phyloP scores from a whole-genome alignment of 2,888 invertebrate species.

The Rambutsinella grinnellia region DNA sequence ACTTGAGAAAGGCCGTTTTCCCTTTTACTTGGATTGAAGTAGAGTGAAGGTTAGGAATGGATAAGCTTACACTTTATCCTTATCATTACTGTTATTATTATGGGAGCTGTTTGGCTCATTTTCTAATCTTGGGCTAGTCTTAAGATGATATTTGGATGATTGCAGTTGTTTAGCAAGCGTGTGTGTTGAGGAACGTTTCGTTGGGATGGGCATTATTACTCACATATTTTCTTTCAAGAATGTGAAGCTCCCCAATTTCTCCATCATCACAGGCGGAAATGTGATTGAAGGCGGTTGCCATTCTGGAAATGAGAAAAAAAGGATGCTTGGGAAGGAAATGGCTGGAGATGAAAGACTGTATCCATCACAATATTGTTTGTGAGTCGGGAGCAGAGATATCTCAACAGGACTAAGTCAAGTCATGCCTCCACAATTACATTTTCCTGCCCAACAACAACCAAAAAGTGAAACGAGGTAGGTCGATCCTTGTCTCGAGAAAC shows the following conservation, averaged over 20 bases:
- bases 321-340: background rate
- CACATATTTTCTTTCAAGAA: too few relatives aligned
- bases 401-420: background rate
- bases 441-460: background rate
- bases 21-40: background rate
- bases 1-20: background rate
- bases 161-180: background rate
- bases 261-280: constrained; percentile 12
- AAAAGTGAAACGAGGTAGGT: too few relatives aligned
- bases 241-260: too few relatives aligned
- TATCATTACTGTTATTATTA: background rate
- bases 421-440: background rate
- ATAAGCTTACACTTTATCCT: background rate
- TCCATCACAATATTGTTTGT: too few relatives aligned
- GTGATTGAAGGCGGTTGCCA: constrained; percentile 31
- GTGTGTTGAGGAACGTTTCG: too few relatives aligned
- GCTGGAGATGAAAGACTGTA: constrained; percentile 10
- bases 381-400: background rate
- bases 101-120: background rate
- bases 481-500: too few relatives aligned
- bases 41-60: too few relatives aligned
- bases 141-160: background rate
- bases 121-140: background rate
- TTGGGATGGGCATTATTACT: too few relatives aligned
- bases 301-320: background rate